These are phyloP conservation scores for Dromiciops gliroides DNA, from an alignment of 2,113 vertebrate genomes.

Conservation along the genomic window DNA sequence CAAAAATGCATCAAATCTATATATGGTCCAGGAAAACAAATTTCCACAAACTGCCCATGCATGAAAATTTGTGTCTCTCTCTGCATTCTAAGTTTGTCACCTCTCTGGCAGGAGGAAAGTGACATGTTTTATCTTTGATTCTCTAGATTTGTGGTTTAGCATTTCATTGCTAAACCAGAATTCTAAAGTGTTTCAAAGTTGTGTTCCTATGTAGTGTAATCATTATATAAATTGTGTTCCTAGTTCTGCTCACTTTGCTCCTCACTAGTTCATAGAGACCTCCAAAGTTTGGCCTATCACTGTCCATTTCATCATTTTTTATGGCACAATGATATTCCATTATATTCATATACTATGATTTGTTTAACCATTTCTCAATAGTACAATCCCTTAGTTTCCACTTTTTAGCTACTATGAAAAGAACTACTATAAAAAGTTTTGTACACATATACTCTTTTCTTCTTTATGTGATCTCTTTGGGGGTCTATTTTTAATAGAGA, in stretches of 20 bases:
- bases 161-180: background rate
- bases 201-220: background rate
- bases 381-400: background rate
- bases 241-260: background rate
- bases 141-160: too few species aligned
- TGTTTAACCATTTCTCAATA: background rate
- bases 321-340: too few species aligned
- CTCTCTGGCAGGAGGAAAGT: too few species aligned
- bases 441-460: background rate
- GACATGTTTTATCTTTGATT: too few species aligned
- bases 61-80: too few species aligned
- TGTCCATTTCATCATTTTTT: too few species aligned
- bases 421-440: background rate
- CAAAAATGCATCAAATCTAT: too few species aligned
- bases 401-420: background rate
- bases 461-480: background rate
- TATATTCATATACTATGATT: background rate
- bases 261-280: background rate
- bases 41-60: too few species aligned
- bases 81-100: too few species aligned
- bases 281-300: background rate
- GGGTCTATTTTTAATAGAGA: background rate
- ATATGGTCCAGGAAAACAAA: too few species aligned
- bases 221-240: background rate
- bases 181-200: background rate